A percentile compares a stretch with the other conserved stretches of the same genome.
These are phyloP conservation scores for Channa argus DNA, from an alignment of 2,113 vertebrate species.

Conservation along the genomic window DNA sequence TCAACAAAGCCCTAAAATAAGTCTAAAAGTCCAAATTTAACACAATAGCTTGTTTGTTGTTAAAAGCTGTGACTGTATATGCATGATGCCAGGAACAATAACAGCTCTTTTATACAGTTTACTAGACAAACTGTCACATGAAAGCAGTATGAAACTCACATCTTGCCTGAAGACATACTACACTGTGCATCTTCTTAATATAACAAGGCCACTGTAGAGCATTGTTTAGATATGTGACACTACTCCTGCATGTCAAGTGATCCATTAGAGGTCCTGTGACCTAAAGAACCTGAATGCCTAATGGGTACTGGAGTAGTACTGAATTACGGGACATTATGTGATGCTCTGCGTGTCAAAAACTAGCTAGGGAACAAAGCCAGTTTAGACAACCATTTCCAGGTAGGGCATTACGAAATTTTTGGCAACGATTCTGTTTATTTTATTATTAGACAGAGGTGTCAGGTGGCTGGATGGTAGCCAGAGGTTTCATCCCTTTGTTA, in stretches of 20 bases:
- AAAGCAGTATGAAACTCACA: background rate
- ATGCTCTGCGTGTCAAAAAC: background rate
- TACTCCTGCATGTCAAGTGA: background rate
- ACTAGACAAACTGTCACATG: background rate
- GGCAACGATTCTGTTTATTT: background rate
- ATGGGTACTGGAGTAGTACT: too few relatives aligned
- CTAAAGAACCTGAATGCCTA: background rate
- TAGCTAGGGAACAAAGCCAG: conserved; percentile 36
- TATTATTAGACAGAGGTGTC: background rate
- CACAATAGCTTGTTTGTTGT: background rate
- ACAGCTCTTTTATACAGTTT: too few relatives aligned
- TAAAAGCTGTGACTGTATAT: too few relatives aligned
- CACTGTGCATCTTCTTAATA: background rate
- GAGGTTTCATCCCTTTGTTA: background rate
- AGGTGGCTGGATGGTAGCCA: background rate
- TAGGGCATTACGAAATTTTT: conserved; percentile 17
- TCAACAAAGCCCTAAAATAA: background rate
- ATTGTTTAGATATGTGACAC: too few relatives aligned
- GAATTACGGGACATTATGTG: conserved; percentile 22
- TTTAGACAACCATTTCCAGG: conserved; percentile 36
- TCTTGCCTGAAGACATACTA: background rate
- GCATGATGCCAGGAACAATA: too few relatives aligned
- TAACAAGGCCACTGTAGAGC: background rate
- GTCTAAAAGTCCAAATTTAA: background rate
- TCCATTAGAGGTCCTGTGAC: conserved; percentile 1